phyloP scores from a whole-genome alignment of 2,797 vertebrate genomes.

The Rhinella marina region DNA sequence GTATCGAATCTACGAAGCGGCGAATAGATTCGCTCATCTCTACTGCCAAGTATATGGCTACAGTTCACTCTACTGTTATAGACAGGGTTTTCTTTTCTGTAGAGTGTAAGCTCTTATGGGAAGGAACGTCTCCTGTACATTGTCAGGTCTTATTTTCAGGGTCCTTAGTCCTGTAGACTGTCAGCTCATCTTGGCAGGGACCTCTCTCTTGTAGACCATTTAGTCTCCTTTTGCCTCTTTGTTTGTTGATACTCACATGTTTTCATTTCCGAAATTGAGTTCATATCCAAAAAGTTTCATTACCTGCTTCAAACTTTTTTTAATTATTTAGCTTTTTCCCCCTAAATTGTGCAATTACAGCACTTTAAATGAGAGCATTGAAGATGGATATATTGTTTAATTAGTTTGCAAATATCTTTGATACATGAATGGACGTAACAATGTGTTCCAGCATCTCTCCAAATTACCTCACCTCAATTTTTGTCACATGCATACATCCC shows the following conservation, averaged over 20 bases:
- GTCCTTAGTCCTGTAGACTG: background rate
- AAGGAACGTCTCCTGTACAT: background rate
- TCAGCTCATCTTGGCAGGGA: background rate
- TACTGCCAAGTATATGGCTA: too few relatives aligned
- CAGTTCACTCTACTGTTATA: too few relatives aligned
- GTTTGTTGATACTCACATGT: too few relatives aligned
- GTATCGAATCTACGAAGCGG: too few relatives aligned
- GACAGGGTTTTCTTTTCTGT: too few relatives aligned
- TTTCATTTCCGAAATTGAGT: background rate
- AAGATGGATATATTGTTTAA: constrained; percentile 15
- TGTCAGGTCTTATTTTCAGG: background rate
- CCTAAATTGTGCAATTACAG: background rate
- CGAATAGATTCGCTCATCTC: too few relatives aligned
- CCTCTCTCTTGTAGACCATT: background rate
- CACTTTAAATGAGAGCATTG: constrained; percentile 38
- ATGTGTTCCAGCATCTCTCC: background rate
- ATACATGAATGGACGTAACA: constrained; percentile 23
- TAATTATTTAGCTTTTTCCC: background rate
- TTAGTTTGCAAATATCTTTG: constrained; percentile 35
- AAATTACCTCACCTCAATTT: constrained; percentile 33
- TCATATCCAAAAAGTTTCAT: background rate
- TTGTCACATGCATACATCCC: constrained; percentile 27
- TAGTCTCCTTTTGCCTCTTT: too few relatives aligned
- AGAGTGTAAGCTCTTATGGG: too few relatives aligned
- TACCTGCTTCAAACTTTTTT: background rate